A percentile compares a stretch with the other conserved stretches of the same genome.
phyloP scores from a whole-genome alignment of 2,113 vertebrate species.

The Beaufortia kweichowensis region DNA sequence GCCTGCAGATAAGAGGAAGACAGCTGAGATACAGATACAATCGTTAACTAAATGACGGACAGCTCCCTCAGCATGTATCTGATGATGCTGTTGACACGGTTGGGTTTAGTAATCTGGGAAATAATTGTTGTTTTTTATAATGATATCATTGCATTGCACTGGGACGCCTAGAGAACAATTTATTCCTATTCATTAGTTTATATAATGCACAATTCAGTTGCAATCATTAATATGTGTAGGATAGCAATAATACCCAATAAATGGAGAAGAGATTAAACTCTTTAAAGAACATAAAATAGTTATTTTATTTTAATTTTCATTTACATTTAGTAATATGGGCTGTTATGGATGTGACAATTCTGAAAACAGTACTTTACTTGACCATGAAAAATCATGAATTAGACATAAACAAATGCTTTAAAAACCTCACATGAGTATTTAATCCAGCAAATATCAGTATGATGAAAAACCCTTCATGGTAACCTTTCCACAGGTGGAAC shows the following conservation, averaged over 20 bases:
- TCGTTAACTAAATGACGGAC: slow-evolving; percentile 40
- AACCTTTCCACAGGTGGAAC: too few relatives aligned
- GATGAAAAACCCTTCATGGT: too few relatives aligned
- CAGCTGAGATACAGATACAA: background rate
- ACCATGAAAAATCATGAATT: too few relatives aligned
- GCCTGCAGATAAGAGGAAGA: slow-evolving; percentile 36
- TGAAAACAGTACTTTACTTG: too few relatives aligned
- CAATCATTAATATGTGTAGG: background rate
- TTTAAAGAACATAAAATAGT: too few relatives aligned
- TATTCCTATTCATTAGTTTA: background rate
- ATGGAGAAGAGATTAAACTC: background rate
- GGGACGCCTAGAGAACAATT: background rate
- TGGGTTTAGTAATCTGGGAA: background rate
- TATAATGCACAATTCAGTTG: background rate
- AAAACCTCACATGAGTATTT: too few relatives aligned
- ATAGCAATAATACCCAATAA: background rate
- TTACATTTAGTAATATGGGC: too few relatives aligned
- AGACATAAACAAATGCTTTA: too few relatives aligned
- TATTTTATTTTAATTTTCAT: too few relatives aligned
- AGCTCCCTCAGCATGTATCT: slow-evolving; percentile 24
- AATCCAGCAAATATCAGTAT: too few relatives aligned
- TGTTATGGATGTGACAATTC: too few relatives aligned
- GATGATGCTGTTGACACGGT: slow-evolving; percentile 33
- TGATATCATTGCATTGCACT: background rate
- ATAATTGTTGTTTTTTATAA: background rate